Base-by-base conservation (phyloP, 2,888 invertebrate genomes). In the Cryptophagus acutangulus region DNA sequence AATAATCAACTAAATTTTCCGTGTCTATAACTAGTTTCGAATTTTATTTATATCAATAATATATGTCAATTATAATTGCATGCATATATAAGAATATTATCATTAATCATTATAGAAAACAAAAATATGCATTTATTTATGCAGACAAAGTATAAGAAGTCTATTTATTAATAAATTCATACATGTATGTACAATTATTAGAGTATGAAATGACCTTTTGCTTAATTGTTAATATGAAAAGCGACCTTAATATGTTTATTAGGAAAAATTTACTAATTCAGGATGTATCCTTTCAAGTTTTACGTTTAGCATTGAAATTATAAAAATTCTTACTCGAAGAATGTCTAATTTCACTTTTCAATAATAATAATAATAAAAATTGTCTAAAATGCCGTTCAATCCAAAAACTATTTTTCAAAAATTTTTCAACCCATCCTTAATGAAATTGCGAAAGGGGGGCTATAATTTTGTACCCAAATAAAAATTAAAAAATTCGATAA, bases 161-260 rank as follows among this genome's bases (percentile, higher is more conserved):
- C n/a, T n/a, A n/a, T 20, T 20, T 20, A 20, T 15, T 31, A 31
- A 31, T 31, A 31, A 31, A 31, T 31, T 31, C 31, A 31, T 31
- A 31, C n/a, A n/a, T 49, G 43, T 37, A 42, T 33, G 36, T 35
- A 35, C 43, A 38, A 45, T 54, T 54, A 54, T 54, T 51, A 52
- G 54, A 54, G 51, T 54, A 54, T 43, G 47, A 54, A 52, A 40
- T 46, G 52, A 54, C 54, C 54, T 54, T 54, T 52, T 38, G 46
- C 39, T 36, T 43, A 44, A 43, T 52, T 52, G 51, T 54, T 54
- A 54, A 48, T 48, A 46, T 43, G 38, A 4, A 13, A 26, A 41
- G 45, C 48, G 50, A 51, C 51, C 54, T 52, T 52, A 52, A 48
- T 43, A 43, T 12, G 3, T 4, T 38, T 36, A 45, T 46, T 44